phyloP scores from a whole-genome alignment of 1,140 invertebrate species.

The Bombus breviceps region DNA sequence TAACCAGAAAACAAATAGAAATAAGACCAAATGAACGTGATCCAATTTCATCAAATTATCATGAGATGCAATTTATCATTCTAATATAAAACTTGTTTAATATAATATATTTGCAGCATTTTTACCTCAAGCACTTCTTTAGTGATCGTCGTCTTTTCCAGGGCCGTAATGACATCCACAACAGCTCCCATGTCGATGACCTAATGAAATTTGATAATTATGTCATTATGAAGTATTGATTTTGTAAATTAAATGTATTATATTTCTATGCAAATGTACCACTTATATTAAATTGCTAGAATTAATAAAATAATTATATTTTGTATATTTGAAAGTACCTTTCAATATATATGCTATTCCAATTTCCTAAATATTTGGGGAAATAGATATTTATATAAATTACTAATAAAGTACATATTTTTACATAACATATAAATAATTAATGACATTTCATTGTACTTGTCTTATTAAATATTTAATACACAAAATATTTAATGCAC shows the following conservation, averaged over 20 bases:
- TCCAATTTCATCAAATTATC: background rate
- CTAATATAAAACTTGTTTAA: background rate
- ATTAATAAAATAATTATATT: background rate
- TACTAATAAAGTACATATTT: background rate
- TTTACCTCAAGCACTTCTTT: slow-evolving; percentile 96
- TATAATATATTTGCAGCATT: background rate
- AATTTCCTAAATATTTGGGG: background rate
- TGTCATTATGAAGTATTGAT: background rate
- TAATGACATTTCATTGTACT: background rate
- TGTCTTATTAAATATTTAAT: background rate
- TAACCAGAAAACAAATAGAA: background rate
- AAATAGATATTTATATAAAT: background rate
- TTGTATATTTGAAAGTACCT: background rate
- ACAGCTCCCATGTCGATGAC: slow-evolving; percentile 97
- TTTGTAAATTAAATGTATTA: background rate
- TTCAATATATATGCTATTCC: background rate
- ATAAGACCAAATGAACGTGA: background rate
- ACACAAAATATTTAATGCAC: background rate
- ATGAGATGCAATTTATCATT: background rate
- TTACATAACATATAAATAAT: background rate
- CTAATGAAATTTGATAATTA: slow-evolving; percentile 83
- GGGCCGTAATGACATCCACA: slow-evolving; percentile 94
- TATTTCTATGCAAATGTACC: too few species aligned
- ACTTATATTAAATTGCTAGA: background rate
- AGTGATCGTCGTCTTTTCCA: slow-evolving; percentile 96